Percentiles rank a stretch among this genome's conserved stretches.
Conservation (phyloP, 2,113 vertebrate species). For the Scomber japonicus region DNA sequence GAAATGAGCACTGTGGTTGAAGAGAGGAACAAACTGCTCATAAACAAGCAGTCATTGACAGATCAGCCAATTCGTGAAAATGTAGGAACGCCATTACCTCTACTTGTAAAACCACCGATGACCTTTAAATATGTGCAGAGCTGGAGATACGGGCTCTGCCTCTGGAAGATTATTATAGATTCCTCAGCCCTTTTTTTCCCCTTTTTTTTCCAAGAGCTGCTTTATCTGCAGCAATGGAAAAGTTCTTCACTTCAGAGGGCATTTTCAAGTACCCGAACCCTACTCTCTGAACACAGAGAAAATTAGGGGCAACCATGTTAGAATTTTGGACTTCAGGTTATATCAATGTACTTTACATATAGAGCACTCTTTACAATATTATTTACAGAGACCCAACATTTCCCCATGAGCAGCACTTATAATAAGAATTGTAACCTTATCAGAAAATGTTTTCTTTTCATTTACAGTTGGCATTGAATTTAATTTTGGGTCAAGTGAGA, state of each 20-base stretch:
- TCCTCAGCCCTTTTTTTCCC: conserved; percentile 23
- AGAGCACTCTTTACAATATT: too few species aligned
- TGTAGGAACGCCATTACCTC: conserved; percentile 72
- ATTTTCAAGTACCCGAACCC: conserved; percentile 18
- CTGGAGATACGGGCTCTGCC: conserved; percentile 61
- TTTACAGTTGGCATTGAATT: background rate
- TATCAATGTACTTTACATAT: too few species aligned
- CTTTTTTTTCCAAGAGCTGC: conserved; percentile 12
- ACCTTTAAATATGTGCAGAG: conserved; percentile 81
- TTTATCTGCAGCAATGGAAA: conserved; percentile 48
- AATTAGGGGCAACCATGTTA: background rate
- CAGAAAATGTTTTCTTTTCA: background rate
- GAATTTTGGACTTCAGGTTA: background rate
- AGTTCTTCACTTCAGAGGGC: conserved; percentile 48
- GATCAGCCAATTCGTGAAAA: conserved; percentile 79
- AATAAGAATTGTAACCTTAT: conserved; percentile 2
- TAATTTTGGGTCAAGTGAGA: background rate
- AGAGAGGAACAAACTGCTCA: conserved; percentile 70
- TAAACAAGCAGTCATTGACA: conserved; percentile 82
- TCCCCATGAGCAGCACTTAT: too few species aligned
- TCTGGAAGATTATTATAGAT: conserved; percentile 70
- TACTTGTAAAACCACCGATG: conserved; percentile 81
- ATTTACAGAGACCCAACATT: too few species aligned
- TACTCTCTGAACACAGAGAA: conserved; percentile 3
- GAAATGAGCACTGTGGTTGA: conserved; percentile 69